Evolutionary conservation across 2,797 vertebrate species (phyloP).

Genomic region (Leucoraja ocellata): DNA sequence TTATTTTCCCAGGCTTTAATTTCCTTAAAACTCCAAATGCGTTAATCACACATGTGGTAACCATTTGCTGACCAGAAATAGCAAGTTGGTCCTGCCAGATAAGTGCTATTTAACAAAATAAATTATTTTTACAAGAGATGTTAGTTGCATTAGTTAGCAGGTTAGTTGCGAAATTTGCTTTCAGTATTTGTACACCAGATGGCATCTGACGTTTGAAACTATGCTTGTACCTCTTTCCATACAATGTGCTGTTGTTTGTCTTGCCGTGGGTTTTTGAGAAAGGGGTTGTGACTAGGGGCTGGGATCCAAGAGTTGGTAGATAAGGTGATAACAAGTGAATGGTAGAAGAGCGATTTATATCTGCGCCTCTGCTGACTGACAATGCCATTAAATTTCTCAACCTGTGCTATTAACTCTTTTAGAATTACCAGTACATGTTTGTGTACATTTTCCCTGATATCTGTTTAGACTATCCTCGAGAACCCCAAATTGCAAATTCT

Average conservation of each 20-base stretch:
- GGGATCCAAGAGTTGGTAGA: no score
- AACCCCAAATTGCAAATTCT: no score
- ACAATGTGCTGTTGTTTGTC: neutral
- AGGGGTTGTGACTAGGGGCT: no score
- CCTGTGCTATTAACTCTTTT: neutral
- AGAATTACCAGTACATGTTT: neutral
- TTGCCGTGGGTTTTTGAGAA: no score
- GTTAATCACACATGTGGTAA: conserved; percentile 13
- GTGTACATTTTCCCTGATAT: neutral
- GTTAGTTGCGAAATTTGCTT: neutral
- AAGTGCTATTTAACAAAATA: neutral
- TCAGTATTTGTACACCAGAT: neutral
- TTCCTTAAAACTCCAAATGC: conserved; percentile 24
- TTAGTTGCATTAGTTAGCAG: neutral
- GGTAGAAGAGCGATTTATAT: neutral
- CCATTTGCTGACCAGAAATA: neutral
- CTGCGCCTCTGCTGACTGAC: neutral
- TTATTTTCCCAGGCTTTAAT: conserved; percentile 17
- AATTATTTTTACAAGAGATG: neutral
- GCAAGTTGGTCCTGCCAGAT: neutral
- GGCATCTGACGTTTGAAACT: neutral
- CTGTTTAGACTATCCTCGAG: neutral
- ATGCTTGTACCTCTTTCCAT: neutral
- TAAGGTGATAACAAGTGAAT: no score
- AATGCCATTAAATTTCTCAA: neutral